These are phyloP conservation scores for Cyanistes caeruleus DNA, from an alignment of 2,113 vertebrate genomes.

Conservation along the genomic window DNA sequence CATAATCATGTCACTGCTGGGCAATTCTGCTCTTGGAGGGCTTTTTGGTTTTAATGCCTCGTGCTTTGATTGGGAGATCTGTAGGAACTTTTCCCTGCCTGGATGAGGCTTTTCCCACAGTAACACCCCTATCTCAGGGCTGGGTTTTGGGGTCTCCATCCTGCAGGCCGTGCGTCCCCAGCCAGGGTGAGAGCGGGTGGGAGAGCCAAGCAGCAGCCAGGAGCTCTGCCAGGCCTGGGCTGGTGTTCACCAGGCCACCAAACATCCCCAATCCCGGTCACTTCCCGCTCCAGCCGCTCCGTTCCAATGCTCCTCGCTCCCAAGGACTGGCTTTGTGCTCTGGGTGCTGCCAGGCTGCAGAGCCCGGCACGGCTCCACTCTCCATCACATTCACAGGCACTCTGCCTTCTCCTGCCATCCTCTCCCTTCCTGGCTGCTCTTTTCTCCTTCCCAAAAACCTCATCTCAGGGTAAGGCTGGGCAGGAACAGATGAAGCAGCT, in stretches of 20 bases:
- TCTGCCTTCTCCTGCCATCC: background rate
- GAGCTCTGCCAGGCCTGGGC: background rate
- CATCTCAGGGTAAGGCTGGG: background rate
- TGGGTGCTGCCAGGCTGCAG: background rate
- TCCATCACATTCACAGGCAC: background rate
- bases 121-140: background rate
- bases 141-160: background rate
- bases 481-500: background rate
- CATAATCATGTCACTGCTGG: rapidly evolving
- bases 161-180: background rate
- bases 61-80: rapidly evolving
- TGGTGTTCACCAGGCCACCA: background rate
- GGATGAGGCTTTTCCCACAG: background rate
- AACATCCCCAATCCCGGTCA: rapidly evolving
- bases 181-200: rapidly evolving
- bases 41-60: background rate
- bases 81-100: background rate
- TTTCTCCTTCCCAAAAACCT: slow-evolving; percentile 6
- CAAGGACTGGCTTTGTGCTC: rapidly evolving
- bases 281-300: background rate
- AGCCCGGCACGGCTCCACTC: background rate
- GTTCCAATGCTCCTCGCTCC: rapidly evolving
- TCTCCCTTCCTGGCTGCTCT: background rate
- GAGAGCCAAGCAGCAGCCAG: background rate
- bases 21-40: background rate